These are phyloP conservation scores for Spilosoma lubricipeda DNA, from an alignment of 2,888 invertebrate species.

Conservation along the genomic window DNA sequence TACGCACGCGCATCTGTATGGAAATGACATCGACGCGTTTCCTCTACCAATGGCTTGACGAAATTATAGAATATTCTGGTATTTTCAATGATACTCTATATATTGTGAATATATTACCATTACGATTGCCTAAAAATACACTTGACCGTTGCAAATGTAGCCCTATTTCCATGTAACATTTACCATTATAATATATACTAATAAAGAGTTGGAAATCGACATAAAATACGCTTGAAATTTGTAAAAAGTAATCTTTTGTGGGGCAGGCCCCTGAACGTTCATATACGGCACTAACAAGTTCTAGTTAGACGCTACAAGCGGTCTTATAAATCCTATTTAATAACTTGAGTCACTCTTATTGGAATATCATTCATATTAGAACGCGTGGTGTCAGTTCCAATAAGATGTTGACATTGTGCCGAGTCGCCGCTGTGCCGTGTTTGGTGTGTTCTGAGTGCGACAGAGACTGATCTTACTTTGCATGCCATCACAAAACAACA, in stretches of 20 bases:
- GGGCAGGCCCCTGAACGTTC: background rate
- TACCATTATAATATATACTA: too few species aligned
- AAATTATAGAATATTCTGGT: background rate
- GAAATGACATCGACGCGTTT: conserved; percentile 56
- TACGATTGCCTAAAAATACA: background rate
- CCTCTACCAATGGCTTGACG: background rate
- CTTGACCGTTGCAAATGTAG: background rate
- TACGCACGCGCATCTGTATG: conserved; percentile 26
- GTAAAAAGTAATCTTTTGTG: background rate
- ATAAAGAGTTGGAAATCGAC: background rate
- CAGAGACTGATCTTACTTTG: background rate
- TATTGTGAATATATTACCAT: background rate
- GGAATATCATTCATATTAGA: conserved; percentile 34
- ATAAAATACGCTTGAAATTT: background rate
- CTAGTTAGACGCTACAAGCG: background rate
- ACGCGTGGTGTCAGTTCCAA: conserved; percentile 34
- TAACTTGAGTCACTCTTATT: conserved; percentile 11
- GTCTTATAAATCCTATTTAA: background rate
- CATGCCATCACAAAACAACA: background rate
- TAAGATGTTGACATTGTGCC: conserved; percentile 28
- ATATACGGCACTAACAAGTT: background rate
- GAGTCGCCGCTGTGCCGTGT: background rate
- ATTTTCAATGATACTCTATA: background rate
- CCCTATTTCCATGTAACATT: too few species aligned
- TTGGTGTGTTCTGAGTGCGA: background rate